Base-by-base conservation (phyloP, 2,888 invertebrate species). In the Trissolcus japonicus region DNA sequence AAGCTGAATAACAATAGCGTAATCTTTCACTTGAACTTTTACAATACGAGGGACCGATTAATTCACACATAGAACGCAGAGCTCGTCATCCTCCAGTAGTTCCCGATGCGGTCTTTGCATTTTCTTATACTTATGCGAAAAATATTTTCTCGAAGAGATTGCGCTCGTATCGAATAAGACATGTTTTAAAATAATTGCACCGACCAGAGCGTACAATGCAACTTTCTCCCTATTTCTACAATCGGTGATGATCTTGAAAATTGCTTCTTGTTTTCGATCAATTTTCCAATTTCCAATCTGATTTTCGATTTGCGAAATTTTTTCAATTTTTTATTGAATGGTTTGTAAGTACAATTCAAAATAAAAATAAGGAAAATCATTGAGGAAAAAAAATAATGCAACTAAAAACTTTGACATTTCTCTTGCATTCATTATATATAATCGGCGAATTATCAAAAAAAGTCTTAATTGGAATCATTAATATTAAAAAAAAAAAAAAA, bases 201-300 rank as follows among this genome's bases (percentile, higher is more conserved):
- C 63, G 68, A 63, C 43, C 59, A 35, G 63, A 75, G 59, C 75
- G 75, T 75, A 59, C 53, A 11, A 68, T 57, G 40, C 69, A 29
- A 76, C 76, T 76, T 76, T 76, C 76, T 69, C 76, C 53, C 48
- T 60, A 76, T 76, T 76, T 76, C 69, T 69, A 75, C 63, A 41
- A 29, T 75, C 69, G 75, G 65, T 76, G 75, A 67, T 69, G 69
- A 60, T 60, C 1, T 21, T 19, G 1, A 2, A 46, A 46, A 16
- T 46, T 6, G 7, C 2, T 4, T 16, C 14, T 46, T 46, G 1
- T 46, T 46, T 11, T 46, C 46, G 4, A 43, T 43, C 16, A 46
- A 46, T 46, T 2, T 46, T 16, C 4, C n/a, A n/a, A 14, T 16
- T 46, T 46, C 4, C 3, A 43, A 43, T 14, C n/a, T 2, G n/a